These are phyloP conservation scores for Pissodes strobi DNA, from an alignment of 1,140 invertebrate genomes.

Conservation along the genomic window DNA sequence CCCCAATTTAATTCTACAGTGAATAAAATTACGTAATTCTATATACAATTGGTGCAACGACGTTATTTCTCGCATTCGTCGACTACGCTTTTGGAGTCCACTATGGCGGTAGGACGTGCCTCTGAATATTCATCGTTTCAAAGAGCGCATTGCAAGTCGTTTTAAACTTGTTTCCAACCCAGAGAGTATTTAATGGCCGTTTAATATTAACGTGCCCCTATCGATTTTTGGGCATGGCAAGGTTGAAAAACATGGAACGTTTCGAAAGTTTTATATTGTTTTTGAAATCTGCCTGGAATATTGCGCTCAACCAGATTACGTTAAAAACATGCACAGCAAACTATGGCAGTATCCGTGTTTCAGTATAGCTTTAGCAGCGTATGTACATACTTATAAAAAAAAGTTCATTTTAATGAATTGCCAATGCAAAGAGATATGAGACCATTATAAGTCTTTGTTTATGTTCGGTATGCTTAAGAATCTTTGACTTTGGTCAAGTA, in stretches of 20 bases:
- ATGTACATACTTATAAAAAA: no score
- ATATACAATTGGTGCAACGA: conserved; percentile 4
- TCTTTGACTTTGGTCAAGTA: no score
- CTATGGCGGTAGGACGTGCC: conserved; percentile 24
- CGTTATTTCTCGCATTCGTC: conserved; percentile 26
- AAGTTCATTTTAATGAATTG: no score
- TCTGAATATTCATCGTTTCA: conserved; percentile 38
- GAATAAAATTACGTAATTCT: neutral
- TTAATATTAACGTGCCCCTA: conserved; percentile 32
- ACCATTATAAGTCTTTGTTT: no score
- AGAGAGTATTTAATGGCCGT: conserved; percentile 34
- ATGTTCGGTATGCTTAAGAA: no score
- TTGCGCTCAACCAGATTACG: no score
- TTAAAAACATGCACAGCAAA: no score
- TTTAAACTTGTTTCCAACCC: conserved; percentile 32
- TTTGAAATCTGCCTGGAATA: conserved; percentile 10
- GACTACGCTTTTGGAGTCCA: conserved; percentile 19
- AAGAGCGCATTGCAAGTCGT: conserved; percentile 30
- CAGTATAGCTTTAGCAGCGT: no score
- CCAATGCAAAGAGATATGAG: no score
- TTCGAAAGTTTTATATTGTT: conserved; percentile 25
- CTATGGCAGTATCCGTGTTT: no score
- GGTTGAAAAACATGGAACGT: conserved; percentile 4
- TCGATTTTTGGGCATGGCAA: conserved; percentile 16
- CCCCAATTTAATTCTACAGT: conserved; percentile 12